Conservation (phyloP, 2,797 vertebrate species). For the Enteromius unitaeniatus region DNA sequence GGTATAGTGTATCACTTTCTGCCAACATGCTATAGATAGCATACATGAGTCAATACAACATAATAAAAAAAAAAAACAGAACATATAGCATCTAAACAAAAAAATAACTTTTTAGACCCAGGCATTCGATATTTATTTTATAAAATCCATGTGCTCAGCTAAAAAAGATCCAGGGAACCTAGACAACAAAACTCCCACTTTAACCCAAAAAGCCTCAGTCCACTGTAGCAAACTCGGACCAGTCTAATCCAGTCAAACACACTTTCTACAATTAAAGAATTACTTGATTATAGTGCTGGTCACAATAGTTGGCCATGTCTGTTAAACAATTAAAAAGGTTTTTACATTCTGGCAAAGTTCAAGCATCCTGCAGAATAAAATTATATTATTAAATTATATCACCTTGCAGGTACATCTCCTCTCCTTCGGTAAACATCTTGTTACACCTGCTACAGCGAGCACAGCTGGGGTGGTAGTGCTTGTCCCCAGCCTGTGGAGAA, state of each 20-base stretch:
- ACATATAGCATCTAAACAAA: background rate
- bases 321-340: background rate
- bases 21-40: background rate
- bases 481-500: constrained; percentile 89
- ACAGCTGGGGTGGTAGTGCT: constrained; percentile 95
- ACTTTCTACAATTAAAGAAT: background rate
- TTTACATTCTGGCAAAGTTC: background rate
- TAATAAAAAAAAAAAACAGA: background rate
- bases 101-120: background rate
- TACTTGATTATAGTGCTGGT: background rate
- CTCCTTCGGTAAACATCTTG: constrained; percentile 94
- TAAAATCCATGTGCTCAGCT: background rate
- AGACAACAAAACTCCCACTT: background rate
- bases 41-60: background rate
- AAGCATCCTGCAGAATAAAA: background rate
- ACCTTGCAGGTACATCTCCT: constrained; percentile 99
- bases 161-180: background rate
- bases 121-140: background rate
- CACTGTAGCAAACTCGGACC: background rate
- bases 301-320: background rate
- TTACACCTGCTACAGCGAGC: constrained; percentile 96
- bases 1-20: background rate
- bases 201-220: background rate
- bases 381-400: too few species aligned
- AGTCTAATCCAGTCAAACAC: background rate